Evolutionary conservation across 2,797 vertebrate species (phyloP).

Genomic region (Propithecus perrieri): DNA sequence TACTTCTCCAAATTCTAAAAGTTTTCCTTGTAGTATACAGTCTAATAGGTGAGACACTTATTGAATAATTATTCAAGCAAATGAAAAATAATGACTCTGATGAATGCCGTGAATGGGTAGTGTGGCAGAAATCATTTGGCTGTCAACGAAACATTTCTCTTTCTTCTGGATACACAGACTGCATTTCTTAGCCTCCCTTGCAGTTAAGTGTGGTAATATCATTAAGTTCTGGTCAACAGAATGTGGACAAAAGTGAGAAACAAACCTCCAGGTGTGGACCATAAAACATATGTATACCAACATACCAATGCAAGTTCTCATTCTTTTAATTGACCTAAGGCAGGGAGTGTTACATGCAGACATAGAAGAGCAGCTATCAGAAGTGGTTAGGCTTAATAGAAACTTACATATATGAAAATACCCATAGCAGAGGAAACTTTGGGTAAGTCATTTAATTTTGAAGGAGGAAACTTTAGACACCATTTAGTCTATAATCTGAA

Average conservation of each 20-base stretch:
- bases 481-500: slow-evolving; percentile 6
- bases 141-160: slow-evolving; percentile 16
- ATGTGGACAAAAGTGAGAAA: neutral
- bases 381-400: neutral
- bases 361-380: neutral
- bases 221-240: neutral
- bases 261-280: neutral
- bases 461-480: slow-evolving; percentile 21
- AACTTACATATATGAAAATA: neutral
- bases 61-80: neutral
- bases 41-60: neutral
- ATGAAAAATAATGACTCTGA: slow-evolving; percentile 3
- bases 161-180: neutral
- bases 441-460: slow-evolving; percentile 40
- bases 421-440: neutral
- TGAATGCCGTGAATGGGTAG: neutral
- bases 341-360: neutral
- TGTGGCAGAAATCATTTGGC: neutral
- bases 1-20: neutral
- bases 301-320: neutral
- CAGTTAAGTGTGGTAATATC: neutral
- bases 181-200: neutral
- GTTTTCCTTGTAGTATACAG: neutral
- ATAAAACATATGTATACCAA: neutral
- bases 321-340: neutral